Evolutionary conservation across 1,140 invertebrate species (phyloP).

Genomic region (Drosophila varians): DNA sequence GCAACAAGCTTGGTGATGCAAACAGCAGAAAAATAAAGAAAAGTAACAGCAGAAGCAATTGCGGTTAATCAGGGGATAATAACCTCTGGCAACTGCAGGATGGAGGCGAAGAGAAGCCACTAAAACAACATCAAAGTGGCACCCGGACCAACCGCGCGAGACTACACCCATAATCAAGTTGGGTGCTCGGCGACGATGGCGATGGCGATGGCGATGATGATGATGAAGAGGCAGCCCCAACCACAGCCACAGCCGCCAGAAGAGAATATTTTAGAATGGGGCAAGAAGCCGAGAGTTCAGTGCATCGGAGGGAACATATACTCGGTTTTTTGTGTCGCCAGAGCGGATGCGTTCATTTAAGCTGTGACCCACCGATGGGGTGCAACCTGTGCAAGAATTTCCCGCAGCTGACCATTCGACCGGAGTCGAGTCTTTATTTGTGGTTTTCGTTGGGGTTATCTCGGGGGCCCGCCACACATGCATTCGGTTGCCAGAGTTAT

Average conservation of each 20-base stretch:
- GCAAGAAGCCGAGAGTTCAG: conserved; percentile 17
- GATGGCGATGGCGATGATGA: conserved; percentile 3
- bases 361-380: conserved; percentile 16
- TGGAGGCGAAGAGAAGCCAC: conserved; percentile 30
- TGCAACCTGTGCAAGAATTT: conserved; percentile 22
- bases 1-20: conserved; percentile 4
- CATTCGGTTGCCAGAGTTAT: conserved; percentile 36
- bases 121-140: conserved; percentile 62
- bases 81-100: conserved; percentile 40
- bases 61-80: conserved; percentile 69
- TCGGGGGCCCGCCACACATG: neutral
- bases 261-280: neutral
- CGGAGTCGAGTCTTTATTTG: neutral
- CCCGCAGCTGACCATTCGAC: conserved; percentile 2
- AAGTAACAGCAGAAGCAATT: conserved; percentile 30
- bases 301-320: conserved; percentile 32
- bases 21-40: conserved; percentile 3
- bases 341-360: conserved; percentile 50
- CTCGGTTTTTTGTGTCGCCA: conserved; percentile 13
- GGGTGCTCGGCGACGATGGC: conserved; percentile 7
- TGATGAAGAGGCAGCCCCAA: conserved; percentile 11
- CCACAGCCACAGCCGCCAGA: conserved; percentile 13
- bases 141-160: conserved; percentile 27
- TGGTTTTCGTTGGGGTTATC: conserved; percentile 12
- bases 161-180: conserved; percentile 36